Evolutionary conservation across 2,113 vertebrate species (phyloP).

Genomic region (Pithys albifrons): DNA sequence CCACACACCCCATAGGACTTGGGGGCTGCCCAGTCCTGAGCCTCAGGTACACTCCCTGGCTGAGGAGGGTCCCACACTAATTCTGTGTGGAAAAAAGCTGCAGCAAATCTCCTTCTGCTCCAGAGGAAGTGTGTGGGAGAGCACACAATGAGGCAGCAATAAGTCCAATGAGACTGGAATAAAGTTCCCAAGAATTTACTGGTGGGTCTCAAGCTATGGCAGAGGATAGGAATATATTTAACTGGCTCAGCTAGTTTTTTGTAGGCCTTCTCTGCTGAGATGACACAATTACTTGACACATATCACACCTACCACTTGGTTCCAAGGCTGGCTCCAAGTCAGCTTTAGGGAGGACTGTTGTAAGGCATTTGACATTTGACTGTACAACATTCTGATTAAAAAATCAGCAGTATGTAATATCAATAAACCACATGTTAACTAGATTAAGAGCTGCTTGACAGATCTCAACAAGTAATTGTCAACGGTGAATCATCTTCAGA

Average conservation of each 20-base stretch:
- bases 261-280: neutral
- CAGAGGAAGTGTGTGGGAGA: neutral
- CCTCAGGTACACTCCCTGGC: rapidly evolving
- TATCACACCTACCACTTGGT: slow-evolving; percentile 39
- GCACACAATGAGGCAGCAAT: neutral
- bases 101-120: neutral
- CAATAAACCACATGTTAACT: slow-evolving; percentile 13
- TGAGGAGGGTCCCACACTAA: neutral
- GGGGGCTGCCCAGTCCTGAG: neutral
- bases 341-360: slow-evolving; percentile 40
- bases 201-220: neutral
- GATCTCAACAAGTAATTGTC: slow-evolving; percentile 17
- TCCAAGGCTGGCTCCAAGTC: slow-evolving; percentile 22
- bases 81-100: neutral
- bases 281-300: neutral
- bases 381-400: slow-evolving; percentile 43
- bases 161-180: neutral
- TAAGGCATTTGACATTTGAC: neutral
- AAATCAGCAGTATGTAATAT: slow-evolving; percentile 17
- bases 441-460: slow-evolving; percentile 11
- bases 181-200: neutral
- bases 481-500: slow-evolving; percentile 41
- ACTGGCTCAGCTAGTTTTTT: neutral
- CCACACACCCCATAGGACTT: neutral
- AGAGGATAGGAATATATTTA: neutral